Conservation (phyloP, 2,888 invertebrate species). For the Nycteola revayana region DNA sequence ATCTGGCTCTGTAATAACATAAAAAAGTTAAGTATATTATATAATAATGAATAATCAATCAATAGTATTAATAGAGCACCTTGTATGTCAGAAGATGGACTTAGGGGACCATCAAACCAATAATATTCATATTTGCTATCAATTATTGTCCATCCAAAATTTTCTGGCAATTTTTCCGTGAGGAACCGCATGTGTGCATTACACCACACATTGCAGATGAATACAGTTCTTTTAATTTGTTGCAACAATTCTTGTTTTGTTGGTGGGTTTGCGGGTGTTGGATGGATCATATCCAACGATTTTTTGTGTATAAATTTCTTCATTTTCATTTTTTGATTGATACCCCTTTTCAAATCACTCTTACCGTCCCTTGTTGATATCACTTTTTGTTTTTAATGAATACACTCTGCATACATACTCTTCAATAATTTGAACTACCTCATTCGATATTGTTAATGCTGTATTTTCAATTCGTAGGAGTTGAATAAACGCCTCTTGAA, state of each 20-base stretch:
- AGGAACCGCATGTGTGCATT: conserved; percentile 13
- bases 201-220: conserved; percentile 14
- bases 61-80: conserved; percentile 10
- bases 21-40: conserved; percentile 7
- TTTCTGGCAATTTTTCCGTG: conserved; percentile 12
- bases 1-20: conserved; percentile 8
- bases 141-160: conserved; percentile 15
- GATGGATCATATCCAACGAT: too few species aligned
- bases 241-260: conserved; percentile 18
- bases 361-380: conserved; percentile 13
- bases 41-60: conserved; percentile 8
- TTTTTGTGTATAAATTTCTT: conserved; percentile 9
- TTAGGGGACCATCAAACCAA: conserved; percentile 19
- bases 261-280: conserved; percentile 13
- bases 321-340: conserved; percentile 7
- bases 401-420: conserved; percentile 12
- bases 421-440: conserved; percentile 15
- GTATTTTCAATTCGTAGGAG: conserved; percentile 1
- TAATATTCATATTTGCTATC: conserved; percentile 14
- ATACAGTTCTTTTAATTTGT: conserved; percentile 15
- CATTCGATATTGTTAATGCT: conserved; percentile 8
- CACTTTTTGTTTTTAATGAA: conserved; percentile 15
- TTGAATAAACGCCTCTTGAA: neutral
- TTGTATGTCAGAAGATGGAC: conserved; percentile 11
- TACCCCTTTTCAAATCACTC: conserved; percentile 13